Percentiles rank a stretch among this genome's conserved stretches.
Evolutionary conservation across 2,797 vertebrate species (phyloP).

Genomic region (Amblyopsis hoosieri): DNA sequence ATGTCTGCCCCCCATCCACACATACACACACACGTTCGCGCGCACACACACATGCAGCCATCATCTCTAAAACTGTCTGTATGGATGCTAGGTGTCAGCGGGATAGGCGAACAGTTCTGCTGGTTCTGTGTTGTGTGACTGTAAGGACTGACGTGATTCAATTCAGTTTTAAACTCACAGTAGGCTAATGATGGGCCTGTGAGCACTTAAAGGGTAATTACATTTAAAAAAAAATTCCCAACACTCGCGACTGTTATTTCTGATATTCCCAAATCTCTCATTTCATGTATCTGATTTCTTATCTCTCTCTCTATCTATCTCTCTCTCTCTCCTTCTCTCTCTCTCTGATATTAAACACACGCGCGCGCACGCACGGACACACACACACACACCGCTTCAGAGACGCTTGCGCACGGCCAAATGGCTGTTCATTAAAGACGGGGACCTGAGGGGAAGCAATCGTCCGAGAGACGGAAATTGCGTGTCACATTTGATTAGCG

Average conservation of each 20-base stretch:
- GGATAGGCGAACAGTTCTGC: conserved; percentile 12
- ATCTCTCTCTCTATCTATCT: conserved; percentile 56
- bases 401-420: conserved; percentile 67
- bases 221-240: conserved; percentile 4
- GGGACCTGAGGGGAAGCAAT: conserved; percentile 81
- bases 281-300: conserved; percentile 52
- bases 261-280: conserved; percentile 71
- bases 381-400: conserved; percentile 19
- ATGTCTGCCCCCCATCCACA: conserved; percentile 38
- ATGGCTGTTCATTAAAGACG: conserved; percentile 82
- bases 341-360: background rate
- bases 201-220: too few relatives aligned
- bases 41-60: background rate
- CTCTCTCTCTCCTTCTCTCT: conserved; percentile 18
- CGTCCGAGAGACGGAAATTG: conserved; percentile 80
- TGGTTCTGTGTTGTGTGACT: conserved; percentile 10
- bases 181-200: background rate
- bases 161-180: conserved; percentile 41
- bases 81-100: background rate
- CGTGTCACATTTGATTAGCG: conserved; percentile 82
- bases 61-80: conserved; percentile 29
- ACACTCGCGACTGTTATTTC: conserved; percentile 29
- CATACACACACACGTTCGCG: background rate
- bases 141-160: conserved; percentile 20
- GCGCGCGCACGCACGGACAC: background rate